Evolutionary conservation across 2,888 invertebrate genomes (phyloP).

Genomic region (Drosophila leonis): DNA sequence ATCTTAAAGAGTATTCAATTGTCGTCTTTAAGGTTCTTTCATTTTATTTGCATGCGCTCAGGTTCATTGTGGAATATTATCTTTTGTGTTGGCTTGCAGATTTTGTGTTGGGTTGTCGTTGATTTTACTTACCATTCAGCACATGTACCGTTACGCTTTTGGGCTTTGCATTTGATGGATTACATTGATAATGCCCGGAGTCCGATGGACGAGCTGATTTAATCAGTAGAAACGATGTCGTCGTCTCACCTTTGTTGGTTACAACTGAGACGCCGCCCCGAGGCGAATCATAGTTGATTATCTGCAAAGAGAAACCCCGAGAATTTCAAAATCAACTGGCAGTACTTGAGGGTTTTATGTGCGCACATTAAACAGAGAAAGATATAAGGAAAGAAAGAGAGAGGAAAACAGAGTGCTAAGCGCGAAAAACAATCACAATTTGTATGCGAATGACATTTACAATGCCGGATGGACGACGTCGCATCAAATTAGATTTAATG

Average conservation of each 20-base stretch:
- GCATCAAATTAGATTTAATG: constrained; percentile 62
- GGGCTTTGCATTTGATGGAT: constrained; percentile 96
- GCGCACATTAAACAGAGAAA: constrained; percentile 32
- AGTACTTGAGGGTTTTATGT: constrained; percentile 19
- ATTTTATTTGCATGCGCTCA: constrained; percentile 34
- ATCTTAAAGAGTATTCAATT: constrained; percentile 11
- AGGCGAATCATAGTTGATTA: constrained; percentile 97
- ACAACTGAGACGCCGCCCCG: constrained; percentile 96
- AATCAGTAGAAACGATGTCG: constrained; percentile 95
- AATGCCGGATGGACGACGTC: constrained; percentile 51
- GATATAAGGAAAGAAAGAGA: constrained; percentile 15
- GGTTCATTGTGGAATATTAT: constrained; percentile 48
- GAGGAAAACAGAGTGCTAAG: not conserved
- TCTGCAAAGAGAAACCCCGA: constrained; percentile 87
- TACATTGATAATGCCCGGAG: constrained; percentile 96
- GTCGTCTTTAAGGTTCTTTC: not conserved
- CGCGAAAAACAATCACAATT: constrained; percentile 51
- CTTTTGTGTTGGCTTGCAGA: constrained; percentile 42
- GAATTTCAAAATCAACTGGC: constrained; percentile 15
- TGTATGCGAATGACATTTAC: constrained; percentile 63
- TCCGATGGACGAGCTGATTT: constrained; percentile 94
- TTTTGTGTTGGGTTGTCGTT: constrained; percentile 65
- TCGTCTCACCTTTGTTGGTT: constrained; percentile 95
- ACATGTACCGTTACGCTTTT: constrained; percentile 97
- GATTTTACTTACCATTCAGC: constrained; percentile 92